Evolutionary conservation across 2,113 vertebrate species (phyloP), one percentile per base, ranked within the genome.

Genomic region (Gnathonemus longibarbis): DNA sequence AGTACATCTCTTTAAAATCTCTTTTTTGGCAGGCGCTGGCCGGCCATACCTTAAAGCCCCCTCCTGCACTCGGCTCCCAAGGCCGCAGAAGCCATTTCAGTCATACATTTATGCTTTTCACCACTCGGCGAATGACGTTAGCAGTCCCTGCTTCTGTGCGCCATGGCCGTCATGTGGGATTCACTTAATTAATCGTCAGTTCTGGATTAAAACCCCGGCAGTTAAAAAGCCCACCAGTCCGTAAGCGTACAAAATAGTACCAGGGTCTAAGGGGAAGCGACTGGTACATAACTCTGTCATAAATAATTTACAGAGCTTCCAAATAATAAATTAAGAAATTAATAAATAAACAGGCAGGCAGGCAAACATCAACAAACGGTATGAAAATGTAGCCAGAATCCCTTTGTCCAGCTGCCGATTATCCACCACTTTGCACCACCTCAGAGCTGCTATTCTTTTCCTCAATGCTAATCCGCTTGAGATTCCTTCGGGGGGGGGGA

Each of bases 341-440:
- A 94, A 96, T 96, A 95, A 96, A 96, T 96, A 95, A 96, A 95
- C 94, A 94, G 94, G 95, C 94, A 96, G 94, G 95, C 95, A 96
- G 95, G 95, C 95, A 95, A 96, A 95, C 94, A 95, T 93, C 94
- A 94, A 95, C 93, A 95, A 94, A 94, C 94, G 95, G 93, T 90
- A 52, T 50, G 93, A 91, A 94, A 95, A 94, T 90, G 92, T 93
- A 58, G 93, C 90, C 91, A 91, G 53, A 90, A 92, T 93, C 93
- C 92, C 90, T 92, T 93, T 70, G 88, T 93, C 90, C 85, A 27
- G 91, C 91, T 48, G 88, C 88, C 88, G 89, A 89, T 92, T 91
- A 87, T 89, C 91, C 89, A 93, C 89, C 90, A 88, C 90, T 93
- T 31, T 90, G 50, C 31, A 90, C 90, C 92, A 91, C 50, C 31